Percentiles rank a stretch among this genome's conserved stretches.
Conservation (phyloP, 2,888 invertebrate genomes). For the Pseudococcus longispinus region DNA sequence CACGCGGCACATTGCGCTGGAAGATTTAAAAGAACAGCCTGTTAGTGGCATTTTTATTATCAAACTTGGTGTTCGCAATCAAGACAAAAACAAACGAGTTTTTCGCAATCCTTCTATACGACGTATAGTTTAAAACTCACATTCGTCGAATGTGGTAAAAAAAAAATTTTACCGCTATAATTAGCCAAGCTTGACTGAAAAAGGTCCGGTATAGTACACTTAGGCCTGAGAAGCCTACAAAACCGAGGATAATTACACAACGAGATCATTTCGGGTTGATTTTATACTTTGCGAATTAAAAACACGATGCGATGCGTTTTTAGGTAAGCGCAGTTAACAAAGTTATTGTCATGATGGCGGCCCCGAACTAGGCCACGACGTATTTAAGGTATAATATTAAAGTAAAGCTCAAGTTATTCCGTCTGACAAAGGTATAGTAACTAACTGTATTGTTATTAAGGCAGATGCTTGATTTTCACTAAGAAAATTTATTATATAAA, state of each 20-base stretch:
- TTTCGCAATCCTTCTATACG: background rate
- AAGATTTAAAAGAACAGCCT: constrained; percentile 26
- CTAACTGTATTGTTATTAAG: constrained; percentile 30
- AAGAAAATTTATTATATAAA: constrained; percentile 42
- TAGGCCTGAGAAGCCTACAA: background rate
- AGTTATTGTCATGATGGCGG: background rate
- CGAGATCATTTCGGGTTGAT: background rate
- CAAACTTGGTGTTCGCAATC: background rate
- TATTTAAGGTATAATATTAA: constrained; percentile 18
- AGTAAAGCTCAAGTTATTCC: constrained; percentile 24
- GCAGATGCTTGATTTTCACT: constrained; percentile 29
- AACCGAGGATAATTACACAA: background rate
- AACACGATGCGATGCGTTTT: background rate
- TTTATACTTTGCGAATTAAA: background rate
- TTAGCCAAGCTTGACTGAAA: background rate
- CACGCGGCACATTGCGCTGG: background rate
- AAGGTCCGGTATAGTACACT: background rate
- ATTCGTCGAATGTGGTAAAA: background rate
- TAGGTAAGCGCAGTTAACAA: constrained; percentile 1
- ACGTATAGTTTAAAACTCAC: background rate
- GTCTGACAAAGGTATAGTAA: constrained; percentile 23
- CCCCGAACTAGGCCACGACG: constrained; percentile 3
- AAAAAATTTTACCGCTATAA: background rate
- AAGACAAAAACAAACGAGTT: constrained; percentile 10
- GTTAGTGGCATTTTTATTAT: constrained; percentile 29